phyloP scores from a whole-genome alignment of 2,888 invertebrate species.

The Ophion slaviceki region DNA sequence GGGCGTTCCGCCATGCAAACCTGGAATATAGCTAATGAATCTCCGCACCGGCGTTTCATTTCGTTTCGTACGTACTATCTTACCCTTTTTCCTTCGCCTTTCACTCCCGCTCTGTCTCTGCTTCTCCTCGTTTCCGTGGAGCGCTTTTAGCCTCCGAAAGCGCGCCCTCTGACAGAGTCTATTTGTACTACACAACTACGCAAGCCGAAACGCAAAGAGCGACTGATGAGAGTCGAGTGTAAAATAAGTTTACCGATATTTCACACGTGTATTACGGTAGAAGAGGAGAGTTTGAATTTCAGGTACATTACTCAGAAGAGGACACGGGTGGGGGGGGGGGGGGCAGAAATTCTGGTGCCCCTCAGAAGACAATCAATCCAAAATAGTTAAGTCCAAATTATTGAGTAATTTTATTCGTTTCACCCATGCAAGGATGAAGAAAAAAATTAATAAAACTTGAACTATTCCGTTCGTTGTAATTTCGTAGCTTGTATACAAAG shows the following conservation, averaged over 20 bases:
- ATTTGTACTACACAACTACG: conserved; percentile 77
- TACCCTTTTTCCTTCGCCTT: conserved; percentile 47
- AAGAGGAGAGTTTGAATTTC: neutral
- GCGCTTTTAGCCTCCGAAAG: conserved; percentile 47
- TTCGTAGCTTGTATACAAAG: too few species aligned
- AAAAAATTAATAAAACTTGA: too few species aligned
- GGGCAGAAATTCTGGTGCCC: too few species aligned
- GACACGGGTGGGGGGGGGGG: too few species aligned
- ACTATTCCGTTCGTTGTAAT: too few species aligned
- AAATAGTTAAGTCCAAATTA: too few species aligned
- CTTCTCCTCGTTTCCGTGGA: conserved; percentile 16
- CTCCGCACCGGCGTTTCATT: conserved; percentile 73
- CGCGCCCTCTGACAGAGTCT: conserved; percentile 70
- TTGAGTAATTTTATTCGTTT: too few species aligned
- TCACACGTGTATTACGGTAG: neutral
- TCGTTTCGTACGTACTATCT: conserved; percentile 61
- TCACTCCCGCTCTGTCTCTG: conserved; percentile 21
- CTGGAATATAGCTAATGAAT: conserved; percentile 81
- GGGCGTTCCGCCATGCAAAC: conserved; percentile 83
- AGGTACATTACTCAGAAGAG: too few species aligned
- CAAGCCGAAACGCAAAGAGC: conserved; percentile 57
- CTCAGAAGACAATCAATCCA: too few species aligned
- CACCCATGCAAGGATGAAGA: too few species aligned
- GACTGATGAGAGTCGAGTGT: conserved; percentile 50
- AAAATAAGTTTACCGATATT: conserved; percentile 26